Evolutionary conservation across 2,797 vertebrate species (phyloP), one percentile per base, ranked within the genome.

Genomic region (Yasuhikotakia modesta): DNA sequence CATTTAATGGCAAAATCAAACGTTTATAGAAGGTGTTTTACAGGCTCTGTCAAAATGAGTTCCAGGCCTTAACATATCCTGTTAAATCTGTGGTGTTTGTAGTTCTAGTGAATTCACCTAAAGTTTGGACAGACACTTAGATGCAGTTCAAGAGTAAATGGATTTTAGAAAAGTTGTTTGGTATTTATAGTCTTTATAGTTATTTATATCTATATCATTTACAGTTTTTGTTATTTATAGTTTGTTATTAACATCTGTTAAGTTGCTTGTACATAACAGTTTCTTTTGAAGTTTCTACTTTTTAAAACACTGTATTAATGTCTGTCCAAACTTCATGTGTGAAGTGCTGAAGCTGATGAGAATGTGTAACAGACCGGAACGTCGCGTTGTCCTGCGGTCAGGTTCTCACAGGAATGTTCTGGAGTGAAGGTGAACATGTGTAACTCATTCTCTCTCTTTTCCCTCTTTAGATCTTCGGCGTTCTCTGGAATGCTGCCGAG

Each of bases 401-500:
- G 65, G 84, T 83, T 79, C 50, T 69, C 57, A 53, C 69, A 78
- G 61, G 78, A 76, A 82, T 70, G 39, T 79, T 68, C 72, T 43
- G 73, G 57, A 73, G 75, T 79, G 82, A 81, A 70, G 70, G 46
- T 70, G 65, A 70, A 46, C 53, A 45, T 50, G 48, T 75, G 78
- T 78, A 66, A 57, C 69, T 63, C 64, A 69, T 84, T 85, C 73
- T 66, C 74, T 67, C 73, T 89, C 73, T 83, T 78, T 75, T 78
- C 52, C 74, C 1, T 75, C 79, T 46, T 57, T 27, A 57, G 67
- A 30, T 82, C 53, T 73, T 73, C 57, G 46, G 35, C 76, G 52
- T 71, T 65, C 39, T 85, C 88, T 92, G 92, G 91, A 90, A 93
- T 92, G 91, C 84, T 66, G 84, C 65, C 81, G 84, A 81, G 85